phyloP scores from a whole-genome alignment of 1,140 invertebrate genomes.

The Lineus longissimus region DNA sequence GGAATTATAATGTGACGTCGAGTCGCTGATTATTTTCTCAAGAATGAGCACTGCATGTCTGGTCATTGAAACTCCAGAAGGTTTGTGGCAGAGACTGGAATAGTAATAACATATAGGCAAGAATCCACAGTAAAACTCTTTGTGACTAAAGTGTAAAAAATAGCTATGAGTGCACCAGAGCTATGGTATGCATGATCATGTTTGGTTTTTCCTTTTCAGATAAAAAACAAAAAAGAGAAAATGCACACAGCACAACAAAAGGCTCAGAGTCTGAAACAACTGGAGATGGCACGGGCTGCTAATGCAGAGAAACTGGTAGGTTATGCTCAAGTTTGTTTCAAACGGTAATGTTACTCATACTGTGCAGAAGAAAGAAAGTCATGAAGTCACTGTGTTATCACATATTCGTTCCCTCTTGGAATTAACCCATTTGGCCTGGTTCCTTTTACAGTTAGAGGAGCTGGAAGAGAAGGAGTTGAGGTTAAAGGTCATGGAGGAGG shows the following conservation, averaged over 20 bases:
- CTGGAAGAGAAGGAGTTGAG: constrained; percentile 40
- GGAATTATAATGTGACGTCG: neutral
- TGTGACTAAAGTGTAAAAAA: too few species aligned
- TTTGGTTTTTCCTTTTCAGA: constrained; percentile 24
- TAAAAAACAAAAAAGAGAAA: constrained; percentile 47
- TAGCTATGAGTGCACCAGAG: too few species aligned
- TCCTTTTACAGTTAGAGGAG: constrained; percentile 35
- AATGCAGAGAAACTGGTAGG: constrained; percentile 50
- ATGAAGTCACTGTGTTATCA: too few species aligned
- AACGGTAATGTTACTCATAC: too few species aligned
- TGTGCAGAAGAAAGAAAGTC: too few species aligned
- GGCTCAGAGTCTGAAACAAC: constrained; percentile 42
- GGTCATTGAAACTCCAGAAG: neutral
- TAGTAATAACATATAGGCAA: too few species aligned
- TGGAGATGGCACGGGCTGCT: constrained; percentile 46
- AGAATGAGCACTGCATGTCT: neutral
- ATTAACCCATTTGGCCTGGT: too few species aligned
- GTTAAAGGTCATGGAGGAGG: constrained; percentile 32
- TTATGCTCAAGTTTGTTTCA: neutral
- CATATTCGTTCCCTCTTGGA: too few species aligned
- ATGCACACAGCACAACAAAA: constrained; percentile 44
- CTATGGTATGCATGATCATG: too few species aligned
- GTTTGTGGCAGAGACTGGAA: too few species aligned
- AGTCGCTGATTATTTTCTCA: neutral
- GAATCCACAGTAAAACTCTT: too few species aligned